These are phyloP conservation scores for Dendropsophus ebraccatus DNA, from an alignment of 2,113 vertebrate species.

Conservation along the genomic window DNA sequence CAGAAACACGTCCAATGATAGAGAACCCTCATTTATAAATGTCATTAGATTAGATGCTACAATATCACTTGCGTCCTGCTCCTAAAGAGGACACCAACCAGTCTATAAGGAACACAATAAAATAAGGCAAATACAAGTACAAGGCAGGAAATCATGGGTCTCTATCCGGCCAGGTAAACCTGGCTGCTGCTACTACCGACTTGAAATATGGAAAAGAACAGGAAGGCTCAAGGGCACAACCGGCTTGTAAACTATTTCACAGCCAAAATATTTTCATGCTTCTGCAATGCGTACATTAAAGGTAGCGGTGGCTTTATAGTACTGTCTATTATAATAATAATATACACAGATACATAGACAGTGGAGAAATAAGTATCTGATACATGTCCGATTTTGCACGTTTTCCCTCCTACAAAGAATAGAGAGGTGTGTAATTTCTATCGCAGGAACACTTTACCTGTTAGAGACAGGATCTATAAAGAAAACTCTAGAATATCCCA, in stretches of 20 bases:
- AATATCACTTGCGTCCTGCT: background rate
- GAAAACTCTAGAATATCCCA: no score
- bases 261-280: background rate
- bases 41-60: background rate
- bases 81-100: background rate
- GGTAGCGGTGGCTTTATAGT: background rate
- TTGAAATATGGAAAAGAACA: background rate
- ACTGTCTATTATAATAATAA: no score
- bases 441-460: no score
- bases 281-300: background rate
- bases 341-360: no score
- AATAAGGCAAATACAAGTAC: slow-evolving; percentile 6
- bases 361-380: no score
- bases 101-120: background rate
- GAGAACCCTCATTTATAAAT: background rate
- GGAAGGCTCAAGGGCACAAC: background rate
- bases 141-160: background rate
- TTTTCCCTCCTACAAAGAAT: no score
- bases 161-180: background rate
- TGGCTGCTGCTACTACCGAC: background rate
- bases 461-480: no score
- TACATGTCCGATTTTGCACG: no score
- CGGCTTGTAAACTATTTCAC: background rate
- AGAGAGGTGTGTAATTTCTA: no score
- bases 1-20: background rate